These are phyloP conservation scores for Drosophila ironensis DNA, from an alignment of 1,140 invertebrate genomes.

Conservation along the genomic window DNA sequence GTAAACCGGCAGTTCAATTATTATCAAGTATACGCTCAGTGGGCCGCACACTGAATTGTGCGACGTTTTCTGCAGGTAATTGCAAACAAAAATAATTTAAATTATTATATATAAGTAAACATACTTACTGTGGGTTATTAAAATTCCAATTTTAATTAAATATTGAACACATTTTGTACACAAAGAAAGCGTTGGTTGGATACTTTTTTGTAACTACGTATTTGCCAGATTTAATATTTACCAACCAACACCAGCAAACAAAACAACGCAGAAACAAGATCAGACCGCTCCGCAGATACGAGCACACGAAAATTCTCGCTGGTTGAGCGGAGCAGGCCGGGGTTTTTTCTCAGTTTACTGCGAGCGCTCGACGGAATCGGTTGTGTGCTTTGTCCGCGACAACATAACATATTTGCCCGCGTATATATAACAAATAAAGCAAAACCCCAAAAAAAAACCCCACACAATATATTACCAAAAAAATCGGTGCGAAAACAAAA, in stretches of 20 bases:
- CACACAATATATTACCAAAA: constrained; percentile 2
- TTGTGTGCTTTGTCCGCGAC: constrained; percentile 7
- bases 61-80: no score
- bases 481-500: constrained; percentile 15
- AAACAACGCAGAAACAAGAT: constrained; percentile 12
- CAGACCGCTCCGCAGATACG: neutral
- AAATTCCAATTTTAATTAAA: no score
- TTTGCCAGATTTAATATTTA: constrained; percentile 27
- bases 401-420: constrained; percentile 5
- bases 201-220: constrained; percentile 28
- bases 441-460: constrained; percentile 9
- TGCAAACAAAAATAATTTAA: no score
- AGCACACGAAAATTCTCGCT: no score
- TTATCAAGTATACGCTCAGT: constrained; percentile 17
- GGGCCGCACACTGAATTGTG: no score
- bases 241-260: neutral
- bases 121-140: no score
- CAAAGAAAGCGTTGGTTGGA: no score
- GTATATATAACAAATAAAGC: constrained; percentile 7
- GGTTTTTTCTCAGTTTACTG: neutral
- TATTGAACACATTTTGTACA: no score
- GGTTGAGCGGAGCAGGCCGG: no score
- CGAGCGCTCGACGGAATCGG: neutral
- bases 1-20: neutral
- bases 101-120: no score